These are phyloP conservation scores for Siderastrea siderea DNA, from an alignment of 92 coral and sea anemone genomes.

Conservation along the genomic window DNA sequence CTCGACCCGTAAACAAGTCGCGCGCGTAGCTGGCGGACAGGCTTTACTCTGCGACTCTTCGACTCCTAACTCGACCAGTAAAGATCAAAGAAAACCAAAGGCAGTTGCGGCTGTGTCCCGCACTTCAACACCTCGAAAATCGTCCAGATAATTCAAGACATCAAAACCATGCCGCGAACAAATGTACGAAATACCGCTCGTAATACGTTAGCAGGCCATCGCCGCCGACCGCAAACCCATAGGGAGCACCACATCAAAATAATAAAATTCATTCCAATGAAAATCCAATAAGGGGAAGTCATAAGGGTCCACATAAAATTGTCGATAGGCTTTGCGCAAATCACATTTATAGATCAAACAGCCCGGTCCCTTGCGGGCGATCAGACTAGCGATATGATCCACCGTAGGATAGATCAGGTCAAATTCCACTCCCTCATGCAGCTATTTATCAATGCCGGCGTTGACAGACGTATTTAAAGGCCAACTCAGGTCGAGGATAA, in stretches of 20 bases:
- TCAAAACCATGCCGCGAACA: conserved; percentile 23
- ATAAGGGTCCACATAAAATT: no score
- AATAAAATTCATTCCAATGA: conserved; percentile 10
- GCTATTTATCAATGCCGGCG: neutral
- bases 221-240: conserved; percentile 59
- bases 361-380: conserved; percentile 10
- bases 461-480: conserved; percentile 4
- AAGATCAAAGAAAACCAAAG: neutral
- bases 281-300: no score
- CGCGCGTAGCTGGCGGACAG: conserved; percentile 26
- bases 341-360: no score
- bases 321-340: no score
- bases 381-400: conserved; percentile 11
- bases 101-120: conserved; percentile 17
- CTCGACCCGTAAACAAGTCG: conserved; percentile 43
- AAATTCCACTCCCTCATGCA: conserved; percentile 2
- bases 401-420: neutral
- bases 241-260: conserved; percentile 44
- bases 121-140: conserved; percentile 27
- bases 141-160: conserved; percentile 34
- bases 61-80: conserved; percentile 11
- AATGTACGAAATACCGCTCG: conserved; percentile 25
- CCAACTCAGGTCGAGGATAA: conserved; percentile 36
- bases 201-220: conserved; percentile 48
- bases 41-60: conserved; percentile 37